A percentile compares a stretch with the other conserved stretches of the same genome.
phyloP scores from a whole-genome alignment of 2,113 vertebrate genomes.

The Channa argus region DNA sequence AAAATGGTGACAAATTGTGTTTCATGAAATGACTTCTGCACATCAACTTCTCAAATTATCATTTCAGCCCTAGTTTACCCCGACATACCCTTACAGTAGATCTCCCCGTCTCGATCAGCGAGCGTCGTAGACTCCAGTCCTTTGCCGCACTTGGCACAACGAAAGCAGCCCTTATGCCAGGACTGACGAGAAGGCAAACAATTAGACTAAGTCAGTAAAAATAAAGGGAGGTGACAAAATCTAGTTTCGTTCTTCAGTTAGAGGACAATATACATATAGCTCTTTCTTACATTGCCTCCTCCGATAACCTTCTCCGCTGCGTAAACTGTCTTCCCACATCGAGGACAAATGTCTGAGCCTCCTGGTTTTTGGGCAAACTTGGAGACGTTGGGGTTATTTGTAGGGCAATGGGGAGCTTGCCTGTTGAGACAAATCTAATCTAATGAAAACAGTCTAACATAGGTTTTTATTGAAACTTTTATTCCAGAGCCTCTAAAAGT shows the following conservation, averaged over 20 bases:
- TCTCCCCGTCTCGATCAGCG: constrained; percentile 95
- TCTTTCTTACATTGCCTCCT: constrained; percentile 89
- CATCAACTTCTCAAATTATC: not conserved
- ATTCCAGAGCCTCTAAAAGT: too few relatives aligned
- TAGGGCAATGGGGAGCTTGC: constrained; percentile 83
- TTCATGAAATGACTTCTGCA: too few relatives aligned
- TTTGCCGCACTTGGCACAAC: constrained; percentile 96
- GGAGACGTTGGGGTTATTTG: constrained; percentile 89
- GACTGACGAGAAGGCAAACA: constrained; percentile 78
- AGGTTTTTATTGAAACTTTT: too few relatives aligned
- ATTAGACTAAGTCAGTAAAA: not conserved
- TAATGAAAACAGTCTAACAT: not conserved
- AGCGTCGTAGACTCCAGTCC: constrained; percentile 96
- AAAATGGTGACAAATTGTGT: too few relatives aligned
- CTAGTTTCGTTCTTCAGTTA: too few relatives aligned
- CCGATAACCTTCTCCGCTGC: constrained; percentile 95
- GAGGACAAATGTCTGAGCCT: constrained; percentile 89
- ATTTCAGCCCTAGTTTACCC: not conserved
- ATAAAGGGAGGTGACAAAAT: too few relatives aligned
- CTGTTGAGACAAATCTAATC: constrained; percentile 44
- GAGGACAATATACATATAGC: too few relatives aligned
- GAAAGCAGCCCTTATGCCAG: constrained; percentile 97
- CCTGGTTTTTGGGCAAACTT: constrained; percentile 90
- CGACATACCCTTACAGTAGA: constrained; percentile 92
- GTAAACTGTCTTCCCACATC: constrained; percentile 90